Conservation (phyloP, 2,797 vertebrate genomes). For the Halcyon smyrnensis region DNA sequence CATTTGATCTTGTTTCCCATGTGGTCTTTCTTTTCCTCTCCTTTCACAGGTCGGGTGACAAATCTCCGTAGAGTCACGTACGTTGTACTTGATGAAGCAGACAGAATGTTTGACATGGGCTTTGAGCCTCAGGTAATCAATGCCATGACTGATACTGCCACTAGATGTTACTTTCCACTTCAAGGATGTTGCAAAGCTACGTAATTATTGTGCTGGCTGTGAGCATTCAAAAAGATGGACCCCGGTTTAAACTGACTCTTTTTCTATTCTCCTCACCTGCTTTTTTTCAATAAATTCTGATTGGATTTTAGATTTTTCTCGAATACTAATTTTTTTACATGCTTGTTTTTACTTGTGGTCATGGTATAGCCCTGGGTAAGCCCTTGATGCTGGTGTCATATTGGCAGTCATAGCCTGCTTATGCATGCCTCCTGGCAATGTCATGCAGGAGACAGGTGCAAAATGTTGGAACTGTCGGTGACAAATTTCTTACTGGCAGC, state of each 20-base stretch:
- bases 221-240: background rate
- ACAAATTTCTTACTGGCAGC: background rate
- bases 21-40: conserved; percentile 66
- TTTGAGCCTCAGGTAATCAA: conserved; percentile 94
- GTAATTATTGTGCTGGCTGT: background rate
- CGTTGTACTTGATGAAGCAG: conserved; percentile 97
- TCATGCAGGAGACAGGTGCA: background rate
- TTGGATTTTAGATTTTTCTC: background rate
- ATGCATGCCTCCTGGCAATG: background rate
- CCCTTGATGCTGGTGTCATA: background rate
- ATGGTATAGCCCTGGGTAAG: background rate
- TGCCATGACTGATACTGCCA: background rate
- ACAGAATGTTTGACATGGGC: conserved; percentile 99
- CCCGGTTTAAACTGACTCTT: background rate
- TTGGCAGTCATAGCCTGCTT: background rate
- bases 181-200: accelerated
- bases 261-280: background rate
- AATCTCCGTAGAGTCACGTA: conserved; percentile 95
- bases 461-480: background rate
- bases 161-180: background rate
- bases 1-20: conserved; percentile 73
- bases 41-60: conserved; percentile 91
- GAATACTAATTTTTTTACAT: background rate
- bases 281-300: background rate
- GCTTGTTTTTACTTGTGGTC: background rate